Base-by-base conservation (phyloP, 2,113 vertebrate species). In the Elgaria multicarinata region DNA sequence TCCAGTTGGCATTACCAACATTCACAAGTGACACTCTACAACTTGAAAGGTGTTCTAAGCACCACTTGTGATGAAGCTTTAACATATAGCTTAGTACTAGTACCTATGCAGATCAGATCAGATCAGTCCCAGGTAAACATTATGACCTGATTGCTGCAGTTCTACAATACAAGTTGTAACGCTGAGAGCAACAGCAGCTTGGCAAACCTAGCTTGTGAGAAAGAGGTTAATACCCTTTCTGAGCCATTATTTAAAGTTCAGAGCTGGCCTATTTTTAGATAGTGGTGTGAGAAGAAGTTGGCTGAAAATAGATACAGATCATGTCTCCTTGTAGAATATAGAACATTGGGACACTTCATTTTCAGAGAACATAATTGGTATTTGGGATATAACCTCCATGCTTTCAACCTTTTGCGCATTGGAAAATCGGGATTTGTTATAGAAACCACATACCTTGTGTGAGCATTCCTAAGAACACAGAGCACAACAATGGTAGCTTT, bases 211-310 rank as follows among this genome's bases (percentile, higher is more conserved):
- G 94, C 95, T 89, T 92, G 83, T 92, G 91, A 96, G 92, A 95
- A 97, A 95, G 94, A 96, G 95, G 96, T 96, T 97, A 97, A 95
- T 97, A 93, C 91, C 93, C 95, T 97, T 97, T 93, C 95, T 88
- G n/a, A 96, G 96, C 93, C 95, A 95, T 95, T 97, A 97, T 96
- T 95, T 96, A 97, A 97, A 97, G 97, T 97, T 97, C 96, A 94
- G 94, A 93, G 90, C 91, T 92, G 82, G 74, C 91, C 96, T 97
- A 97, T 97, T 97, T 97, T 97, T 97, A 97, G 95, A 93, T 93
- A 89, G 92, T 91, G 94, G 92, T 96, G 95, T 96, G 97, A 97
- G 90, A 92, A 96, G 95, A 96, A 86, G 36, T 94, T 95, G 3
- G 0, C 96, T 96, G 93, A 97, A 97, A 97, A 97, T 97, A 97